A percentile compares a stretch with the other conserved stretches of the same genome.
Conservation (phyloP, 2,797 vertebrate species). For the Etheostoma nigrum region DNA sequence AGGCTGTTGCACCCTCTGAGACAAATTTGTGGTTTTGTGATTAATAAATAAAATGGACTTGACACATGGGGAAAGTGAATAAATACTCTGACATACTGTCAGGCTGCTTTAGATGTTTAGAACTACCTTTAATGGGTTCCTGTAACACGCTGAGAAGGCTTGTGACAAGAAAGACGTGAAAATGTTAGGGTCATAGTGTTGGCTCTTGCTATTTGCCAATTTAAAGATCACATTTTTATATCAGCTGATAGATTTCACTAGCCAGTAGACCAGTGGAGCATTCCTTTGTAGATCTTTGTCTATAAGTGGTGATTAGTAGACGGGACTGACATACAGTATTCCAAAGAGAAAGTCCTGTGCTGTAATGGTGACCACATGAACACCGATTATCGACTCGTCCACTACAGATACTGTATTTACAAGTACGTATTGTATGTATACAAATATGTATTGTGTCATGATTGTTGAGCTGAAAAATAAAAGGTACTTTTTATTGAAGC, state of each 20-base stretch:
- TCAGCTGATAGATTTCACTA: background rate
- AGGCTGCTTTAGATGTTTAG: conserved; percentile 10
- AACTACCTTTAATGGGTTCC: background rate
- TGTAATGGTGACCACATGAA: background rate
- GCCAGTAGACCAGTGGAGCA: background rate
- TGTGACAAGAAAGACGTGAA: background rate
- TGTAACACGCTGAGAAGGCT: background rate
- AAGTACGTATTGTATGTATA: conserved; percentile 22
- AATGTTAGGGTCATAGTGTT: background rate
- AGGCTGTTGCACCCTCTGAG: background rate
- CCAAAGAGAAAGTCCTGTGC: background rate
- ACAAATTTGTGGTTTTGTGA: background rate
- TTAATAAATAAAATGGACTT: background rate
- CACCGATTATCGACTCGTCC: background rate
- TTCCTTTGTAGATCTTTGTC: background rate
- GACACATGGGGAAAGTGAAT: background rate
- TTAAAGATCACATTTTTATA: background rate
- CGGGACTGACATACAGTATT: background rate
- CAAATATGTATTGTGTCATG: background rate
- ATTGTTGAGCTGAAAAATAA: conserved; percentile 53
- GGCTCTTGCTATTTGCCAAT: background rate
- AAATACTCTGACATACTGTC: background rate
- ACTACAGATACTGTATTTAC: conserved; percentile 36
- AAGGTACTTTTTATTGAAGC: conserved; percentile 34
- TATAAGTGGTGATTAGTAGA: too few species aligned